phyloP scores from a whole-genome alignment of 2,888 invertebrate genomes.

The Dasysyrphus albostriatus region DNA sequence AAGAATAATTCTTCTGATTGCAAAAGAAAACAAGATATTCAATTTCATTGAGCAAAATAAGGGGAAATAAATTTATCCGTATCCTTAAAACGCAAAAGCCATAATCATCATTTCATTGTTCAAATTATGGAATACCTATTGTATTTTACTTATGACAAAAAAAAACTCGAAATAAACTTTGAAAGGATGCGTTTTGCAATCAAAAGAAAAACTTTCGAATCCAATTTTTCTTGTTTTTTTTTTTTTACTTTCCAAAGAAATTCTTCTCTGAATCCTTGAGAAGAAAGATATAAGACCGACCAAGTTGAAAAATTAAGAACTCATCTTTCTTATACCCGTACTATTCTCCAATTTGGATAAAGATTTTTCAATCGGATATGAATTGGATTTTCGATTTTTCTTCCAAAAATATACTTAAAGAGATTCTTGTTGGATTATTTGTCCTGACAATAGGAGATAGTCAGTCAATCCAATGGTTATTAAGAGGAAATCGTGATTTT shows the following conservation, averaged over 20 bases:
- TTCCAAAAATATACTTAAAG: not conserved
- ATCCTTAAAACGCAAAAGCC: conserved; percentile 25
- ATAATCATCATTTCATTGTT: conserved; percentile 50
- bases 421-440: conserved; percentile 24
- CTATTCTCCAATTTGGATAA: not conserved
- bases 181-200: conserved; percentile 47
- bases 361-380: conserved; percentile 56
- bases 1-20: conserved; percentile 21
- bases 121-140: conserved; percentile 17
- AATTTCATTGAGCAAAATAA: conserved; percentile 36
- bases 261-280: conserved; percentile 17
- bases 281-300: not conserved
- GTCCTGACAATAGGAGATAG: not conserved
- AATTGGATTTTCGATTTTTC: conserved; percentile 58
- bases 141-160: conserved; percentile 9
- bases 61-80: conserved; percentile 12
- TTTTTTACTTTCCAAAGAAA: not conserved
- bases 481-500: not conserved
- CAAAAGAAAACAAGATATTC: not conserved
- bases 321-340: conserved; percentile 5
- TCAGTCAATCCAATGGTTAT: not conserved
- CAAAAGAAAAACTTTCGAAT: conserved; percentile 16
- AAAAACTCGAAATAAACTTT: not conserved
- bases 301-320: conserved; percentile 47
- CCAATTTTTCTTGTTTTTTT: not conserved